Evolutionary conservation across 2,888 invertebrate species (phyloP).

Genomic region (Agrochola macilenta): DNA sequence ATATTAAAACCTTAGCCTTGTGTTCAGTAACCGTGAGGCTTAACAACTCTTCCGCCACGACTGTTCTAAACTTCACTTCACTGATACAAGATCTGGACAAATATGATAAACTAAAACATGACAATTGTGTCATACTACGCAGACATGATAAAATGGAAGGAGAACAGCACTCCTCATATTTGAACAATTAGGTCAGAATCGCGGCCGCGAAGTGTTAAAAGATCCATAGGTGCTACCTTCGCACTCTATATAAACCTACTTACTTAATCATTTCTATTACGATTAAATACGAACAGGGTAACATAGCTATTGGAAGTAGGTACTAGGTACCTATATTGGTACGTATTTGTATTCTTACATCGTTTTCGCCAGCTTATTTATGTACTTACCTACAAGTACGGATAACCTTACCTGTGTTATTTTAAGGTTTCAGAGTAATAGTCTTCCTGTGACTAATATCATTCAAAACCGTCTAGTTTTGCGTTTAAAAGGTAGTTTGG

Average conservation of each 20-base stretch:
- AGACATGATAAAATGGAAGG: conserved; percentile 20
- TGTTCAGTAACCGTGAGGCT: conserved; percentile 75
- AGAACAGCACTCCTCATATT: conserved; percentile 26
- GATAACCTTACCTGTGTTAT: neutral
- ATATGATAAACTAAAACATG: conserved; percentile 2
- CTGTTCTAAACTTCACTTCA: conserved; percentile 42
- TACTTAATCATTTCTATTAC: conserved; percentile 6
- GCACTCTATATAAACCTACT: neutral
- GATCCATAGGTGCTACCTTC: neutral
- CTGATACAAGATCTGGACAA: conserved; percentile 29
- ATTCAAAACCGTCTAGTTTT: neutral
- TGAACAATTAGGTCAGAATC: conserved; percentile 32
- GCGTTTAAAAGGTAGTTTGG: neutral
- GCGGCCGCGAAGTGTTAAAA: conserved; percentile 11
- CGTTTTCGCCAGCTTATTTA: neutral
- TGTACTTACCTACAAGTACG: no score
- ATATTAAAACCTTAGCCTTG: conserved; percentile 69
- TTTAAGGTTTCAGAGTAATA: neutral
- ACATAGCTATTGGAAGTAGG: neutral
- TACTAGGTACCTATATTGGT: neutral
- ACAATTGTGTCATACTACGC: conserved; percentile 19
- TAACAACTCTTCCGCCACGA: conserved; percentile 49
- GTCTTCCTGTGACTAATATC: neutral
- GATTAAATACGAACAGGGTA: neutral
- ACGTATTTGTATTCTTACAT: neutral